phyloP scores from a whole-genome alignment of 2,113 vertebrate species.

The Nymphicus hollandicus region DNA sequence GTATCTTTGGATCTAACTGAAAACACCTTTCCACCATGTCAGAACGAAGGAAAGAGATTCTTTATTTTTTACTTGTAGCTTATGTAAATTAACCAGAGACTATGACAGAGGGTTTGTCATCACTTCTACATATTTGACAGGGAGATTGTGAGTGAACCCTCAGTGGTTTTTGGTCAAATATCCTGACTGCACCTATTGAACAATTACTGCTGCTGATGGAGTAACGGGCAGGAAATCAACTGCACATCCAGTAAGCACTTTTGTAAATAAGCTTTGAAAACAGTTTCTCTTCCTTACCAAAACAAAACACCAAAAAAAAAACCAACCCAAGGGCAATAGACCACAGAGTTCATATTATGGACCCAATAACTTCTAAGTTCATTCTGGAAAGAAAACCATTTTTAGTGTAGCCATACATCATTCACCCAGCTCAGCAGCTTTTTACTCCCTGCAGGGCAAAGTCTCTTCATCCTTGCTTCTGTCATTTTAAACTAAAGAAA shows the following conservation, averaged over 20 bases:
- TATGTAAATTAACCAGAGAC: background rate
- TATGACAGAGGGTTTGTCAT: background rate
- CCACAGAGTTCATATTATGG: background rate
- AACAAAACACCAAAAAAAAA: background rate
- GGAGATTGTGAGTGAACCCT: background rate
- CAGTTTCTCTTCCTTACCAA: background rate
- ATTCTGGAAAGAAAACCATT: constrained; percentile 10
- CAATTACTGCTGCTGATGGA: background rate
- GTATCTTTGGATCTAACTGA: background rate
- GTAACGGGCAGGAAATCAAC: background rate
- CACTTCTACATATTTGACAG: background rate
- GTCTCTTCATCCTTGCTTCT: background rate
- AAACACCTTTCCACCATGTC: background rate
- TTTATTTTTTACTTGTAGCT: background rate
- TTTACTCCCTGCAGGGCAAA: constrained; percentile 21
- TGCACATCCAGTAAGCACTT: background rate
- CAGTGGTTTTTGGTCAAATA: background rate
- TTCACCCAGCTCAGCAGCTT: constrained; percentile 5
- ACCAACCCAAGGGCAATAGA: background rate
- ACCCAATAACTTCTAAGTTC: background rate
- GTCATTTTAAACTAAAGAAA: constrained; percentile 12
- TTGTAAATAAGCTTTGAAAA: background rate
- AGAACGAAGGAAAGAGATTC: background rate
- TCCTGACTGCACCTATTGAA: background rate
- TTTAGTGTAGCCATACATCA: constrained; percentile 28